Base-by-base conservation (phyloP, 1,140 invertebrate species). In the Eumeta japonica region DNA sequence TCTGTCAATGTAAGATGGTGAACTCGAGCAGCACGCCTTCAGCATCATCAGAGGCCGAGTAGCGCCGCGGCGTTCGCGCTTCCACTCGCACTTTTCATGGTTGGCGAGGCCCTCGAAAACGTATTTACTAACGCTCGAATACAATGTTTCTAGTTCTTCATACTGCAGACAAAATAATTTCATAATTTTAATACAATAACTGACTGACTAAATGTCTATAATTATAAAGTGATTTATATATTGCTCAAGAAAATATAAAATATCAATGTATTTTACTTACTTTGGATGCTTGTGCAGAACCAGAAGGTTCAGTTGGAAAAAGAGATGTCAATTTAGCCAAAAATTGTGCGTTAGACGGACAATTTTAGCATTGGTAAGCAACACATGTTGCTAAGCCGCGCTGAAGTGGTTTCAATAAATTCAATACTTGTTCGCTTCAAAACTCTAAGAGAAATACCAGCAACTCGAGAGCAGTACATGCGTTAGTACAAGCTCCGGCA, bases 401-500 rank as follows among this genome's bases (percentile, higher is more conserved):
- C 60, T 96, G 92, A 5, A 97, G 70, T 2, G 87, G 86, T 60
- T 94, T 92, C 44, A 95, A 86, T 41, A 87, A 89, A 0, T 81
- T 68, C 2, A 97, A 71, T 30, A 95, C 86, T 46, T 92, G 88
- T 35, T 97, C 88, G 84, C 27, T 87, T 86, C 78, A 97, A 78
- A 0, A 94, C 90, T 0, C 83, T 82, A 5, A 96, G 75, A 97
- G 70, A 56, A 94, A 96, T 5, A 89, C 89, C 0, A 98, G 68
- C 1, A 97, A 76, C 54, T 98, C 95, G 3, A 98, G 67, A 0
- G 90, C 94, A 2, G 92, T 95, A 55, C 91, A 95, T 29, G 97
- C 92, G 55, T 97, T 97, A n/a, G 86, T 87, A 37, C 86, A 87
- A 58, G 94, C 95, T 1, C 88, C 86, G 44, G 88, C 85, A 5